Base-by-base conservation (phyloP, 2,797 vertebrate species). In the Apogon talboti region DNA sequence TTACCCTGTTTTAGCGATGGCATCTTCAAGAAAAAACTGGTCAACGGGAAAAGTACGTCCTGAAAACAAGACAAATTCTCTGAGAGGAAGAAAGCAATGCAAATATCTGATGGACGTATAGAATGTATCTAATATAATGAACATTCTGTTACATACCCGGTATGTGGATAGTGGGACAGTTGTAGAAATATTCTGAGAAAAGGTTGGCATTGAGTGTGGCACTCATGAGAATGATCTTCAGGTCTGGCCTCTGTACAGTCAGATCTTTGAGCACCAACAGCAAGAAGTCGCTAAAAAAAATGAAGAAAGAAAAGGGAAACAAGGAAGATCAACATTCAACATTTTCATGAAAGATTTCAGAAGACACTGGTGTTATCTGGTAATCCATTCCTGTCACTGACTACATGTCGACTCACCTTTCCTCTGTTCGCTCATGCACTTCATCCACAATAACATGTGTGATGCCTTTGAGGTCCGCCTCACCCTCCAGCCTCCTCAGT, bases 361-460 rank as follows among this genome's bases (percentile, higher is more conserved):
- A 35, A 30, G 4, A 30, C 28, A 30, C 28, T 30, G 28, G 28
- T 30, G 28, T 30, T 30, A 30, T 30, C 6, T 30, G 4, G 28
- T 8, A 30, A 30, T 30, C 5, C 28, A 30, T 1, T 30, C 28
- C 28, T 30, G 28, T 30, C 6, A 42, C 4, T 2, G 3, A 42
- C 2, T 16, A 0, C 0, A 40, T 14, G 16, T 15, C 3, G 21
- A 28, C 92, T 94, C 44, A 99, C 98, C 98, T 99, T 91, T 99
- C 98, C 79, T 98, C 97, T 3, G 97, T 98, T 70, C 98, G 93
- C 84, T 99, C 98, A 0, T 99, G 98, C 72, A 99, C 98, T 90
- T 99, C 98, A 62, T 99, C 98, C 64, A 99, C 95, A 24, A 99
- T 94, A 68, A 99, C 86, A 7, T 99, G 98, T 2, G 96, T 95